Percentiles rank a stretch among this genome's conserved stretches.
Evolutionary conservation across 2,113 vertebrate genomes (phyloP).

Genomic region (Sinosuthora webbiana): DNA sequence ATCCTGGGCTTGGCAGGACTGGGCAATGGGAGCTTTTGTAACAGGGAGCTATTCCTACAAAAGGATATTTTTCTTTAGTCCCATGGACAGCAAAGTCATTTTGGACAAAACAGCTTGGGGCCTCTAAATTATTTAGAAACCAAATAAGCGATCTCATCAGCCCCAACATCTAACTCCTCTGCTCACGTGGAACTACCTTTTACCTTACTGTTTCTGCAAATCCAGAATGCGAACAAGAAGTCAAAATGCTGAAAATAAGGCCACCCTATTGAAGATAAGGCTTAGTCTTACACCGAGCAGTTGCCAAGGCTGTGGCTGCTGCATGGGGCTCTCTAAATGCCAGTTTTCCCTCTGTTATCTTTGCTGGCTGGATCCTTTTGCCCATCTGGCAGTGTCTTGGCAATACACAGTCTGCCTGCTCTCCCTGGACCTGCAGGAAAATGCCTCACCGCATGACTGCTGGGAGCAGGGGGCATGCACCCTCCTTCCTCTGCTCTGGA

Average conservation of each 20-base stretch:
- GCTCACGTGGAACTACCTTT: neutral
- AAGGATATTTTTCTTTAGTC: neutral
- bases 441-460: accelerated
- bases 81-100: accelerated
- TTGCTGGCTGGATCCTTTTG: neutral
- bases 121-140: neutral
- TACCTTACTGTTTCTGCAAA: neutral
- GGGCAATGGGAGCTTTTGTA: neutral
- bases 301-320: neutral
- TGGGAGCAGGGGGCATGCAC: accelerated
- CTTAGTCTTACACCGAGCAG: neutral
- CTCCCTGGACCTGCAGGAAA: accelerated
- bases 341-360: neutral
- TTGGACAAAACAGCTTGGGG: neutral
- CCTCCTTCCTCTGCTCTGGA: neutral
- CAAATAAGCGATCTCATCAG: neutral
- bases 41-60: neutral
- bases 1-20: neutral
- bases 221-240: neutral
- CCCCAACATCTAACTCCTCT: neutral
- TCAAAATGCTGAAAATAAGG: neutral
- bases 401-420: accelerated
- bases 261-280: neutral
- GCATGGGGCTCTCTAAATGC: accelerated
- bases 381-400: neutral